Percentiles rank a stretch among this genome's conserved stretches.
phyloP scores from a whole-genome alignment of 2,113 vertebrate genomes.

The Lagenorhynchus albirostris region DNA sequence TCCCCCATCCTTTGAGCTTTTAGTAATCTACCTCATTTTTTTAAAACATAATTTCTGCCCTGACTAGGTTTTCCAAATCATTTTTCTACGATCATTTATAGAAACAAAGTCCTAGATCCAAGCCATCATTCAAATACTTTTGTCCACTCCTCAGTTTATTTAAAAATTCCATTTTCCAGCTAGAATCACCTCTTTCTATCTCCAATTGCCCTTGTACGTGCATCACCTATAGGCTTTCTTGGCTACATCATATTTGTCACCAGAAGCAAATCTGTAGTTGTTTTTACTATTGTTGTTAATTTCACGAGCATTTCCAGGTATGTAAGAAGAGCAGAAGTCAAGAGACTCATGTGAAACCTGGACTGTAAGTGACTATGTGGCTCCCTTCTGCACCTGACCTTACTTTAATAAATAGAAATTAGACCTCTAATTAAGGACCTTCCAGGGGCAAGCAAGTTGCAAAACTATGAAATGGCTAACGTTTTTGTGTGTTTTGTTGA shows the following conservation, averaged over 20 bases:
- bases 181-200: background rate
- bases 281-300: background rate
- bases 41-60: background rate
- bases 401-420: background rate
- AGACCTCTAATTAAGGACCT: background rate
- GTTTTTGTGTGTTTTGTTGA: background rate
- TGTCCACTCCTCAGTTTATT: background rate
- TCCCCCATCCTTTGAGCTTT: background rate
- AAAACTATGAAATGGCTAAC: background rate
- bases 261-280: background rate
- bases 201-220: background rate
- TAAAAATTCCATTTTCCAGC: background rate
- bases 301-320: background rate
- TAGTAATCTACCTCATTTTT: background rate
- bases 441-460: background rate
- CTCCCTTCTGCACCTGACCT: background rate
- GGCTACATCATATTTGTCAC: background rate
- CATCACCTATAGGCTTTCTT: background rate
- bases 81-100: background rate
- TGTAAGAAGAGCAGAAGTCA: background rate
- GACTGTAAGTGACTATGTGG: rapidly evolving
- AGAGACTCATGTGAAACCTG: background rate
- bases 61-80: background rate
- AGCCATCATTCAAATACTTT: background rate
- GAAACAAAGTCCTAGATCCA: background rate